Percentiles rank a stretch among this genome's conserved stretches.
These are phyloP conservation scores for Caiman crocodilus DNA, from an alignment of 2,797 vertebrate species.

Conservation along the genomic window DNA sequence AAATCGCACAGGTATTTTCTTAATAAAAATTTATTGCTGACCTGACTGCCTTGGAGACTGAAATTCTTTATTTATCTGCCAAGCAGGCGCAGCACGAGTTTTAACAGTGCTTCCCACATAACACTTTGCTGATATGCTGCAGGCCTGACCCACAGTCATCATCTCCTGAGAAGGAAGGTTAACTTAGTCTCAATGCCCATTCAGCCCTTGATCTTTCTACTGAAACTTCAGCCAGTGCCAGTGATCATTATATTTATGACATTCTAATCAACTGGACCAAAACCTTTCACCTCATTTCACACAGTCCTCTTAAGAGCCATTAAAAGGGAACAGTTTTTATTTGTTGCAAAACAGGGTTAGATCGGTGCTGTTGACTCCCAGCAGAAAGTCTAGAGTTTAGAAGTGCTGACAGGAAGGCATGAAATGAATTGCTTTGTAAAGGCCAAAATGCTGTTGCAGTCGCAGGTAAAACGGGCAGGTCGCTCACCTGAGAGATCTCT, in stretches of 20 bases:
- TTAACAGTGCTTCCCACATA: conserved; percentile 65
- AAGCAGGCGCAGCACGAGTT: conserved; percentile 70
- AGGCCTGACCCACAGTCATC: conserved; percentile 60
- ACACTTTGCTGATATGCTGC: conserved; percentile 45
- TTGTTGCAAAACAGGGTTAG: background rate
- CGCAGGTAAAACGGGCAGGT: background rate
- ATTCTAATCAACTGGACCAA: conserved; percentile 64
- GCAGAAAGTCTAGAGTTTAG: conserved; percentile 17
- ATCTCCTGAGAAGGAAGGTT: conserved; percentile 64
- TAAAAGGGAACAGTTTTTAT: background rate
- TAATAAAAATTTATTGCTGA: conserved; percentile 68
- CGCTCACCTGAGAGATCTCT: background rate
- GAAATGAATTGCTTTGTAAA: background rate
- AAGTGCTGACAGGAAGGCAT: background rate
- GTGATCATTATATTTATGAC: conserved; percentile 24
- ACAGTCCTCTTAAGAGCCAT: background rate
- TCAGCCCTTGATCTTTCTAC: conserved; percentile 60
- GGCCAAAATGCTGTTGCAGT: background rate
- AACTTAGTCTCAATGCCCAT: conserved; percentile 44
- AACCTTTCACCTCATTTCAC: conserved; percentile 55
- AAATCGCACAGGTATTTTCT: conserved; percentile 70
- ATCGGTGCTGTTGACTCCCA: conserved; percentile 26
- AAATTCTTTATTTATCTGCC: conserved; percentile 74
- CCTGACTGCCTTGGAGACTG: conserved; percentile 71
- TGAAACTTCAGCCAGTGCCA: conserved; percentile 55